Percentiles rank a stretch among this genome's conserved stretches.
Conservation (phyloP, 2,797 vertebrate genomes). For the Enteromius afrohamiltoni region DNA sequence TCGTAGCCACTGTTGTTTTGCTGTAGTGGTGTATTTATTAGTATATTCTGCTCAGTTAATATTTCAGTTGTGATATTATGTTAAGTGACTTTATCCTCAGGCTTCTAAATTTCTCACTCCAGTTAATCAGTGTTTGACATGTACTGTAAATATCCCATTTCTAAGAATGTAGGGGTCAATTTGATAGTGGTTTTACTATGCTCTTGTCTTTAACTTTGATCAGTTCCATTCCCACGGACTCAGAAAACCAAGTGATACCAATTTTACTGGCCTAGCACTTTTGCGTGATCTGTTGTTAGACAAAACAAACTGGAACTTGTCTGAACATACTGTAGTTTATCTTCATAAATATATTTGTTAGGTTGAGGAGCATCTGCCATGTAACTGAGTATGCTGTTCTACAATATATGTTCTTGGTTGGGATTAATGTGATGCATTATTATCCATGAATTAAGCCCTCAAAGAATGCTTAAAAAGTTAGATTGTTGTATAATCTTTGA, state of each 20-base stretch:
- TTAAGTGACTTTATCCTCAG: constrained; percentile 41
- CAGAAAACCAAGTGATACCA: constrained; percentile 7
- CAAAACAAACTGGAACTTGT: constrained; percentile 18
- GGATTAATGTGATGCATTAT: constrained; percentile 45
- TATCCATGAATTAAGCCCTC: constrained; percentile 26
- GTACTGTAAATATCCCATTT: constrained; percentile 39
- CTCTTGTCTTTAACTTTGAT: constrained; percentile 36
- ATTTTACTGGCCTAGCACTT: constrained; percentile 5
- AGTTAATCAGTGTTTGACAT: constrained; percentile 24
- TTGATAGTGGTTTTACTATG: constrained; percentile 11
- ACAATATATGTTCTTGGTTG: constrained; percentile 39
- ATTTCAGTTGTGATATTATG: constrained; percentile 41
- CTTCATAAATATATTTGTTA: constrained; percentile 23
- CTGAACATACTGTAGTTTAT: constrained; percentile 52
- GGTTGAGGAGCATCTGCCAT: constrained; percentile 37
- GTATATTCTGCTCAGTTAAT: constrained; percentile 32
- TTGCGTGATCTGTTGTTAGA: constrained; percentile 41
- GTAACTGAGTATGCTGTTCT: constrained; percentile 46
- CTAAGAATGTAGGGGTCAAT: constrained; percentile 30
- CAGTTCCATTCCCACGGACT: constrained; percentile 30
- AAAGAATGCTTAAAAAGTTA: constrained; percentile 48
- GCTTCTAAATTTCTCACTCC: constrained; percentile 16
- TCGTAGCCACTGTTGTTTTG: constrained; percentile 33
- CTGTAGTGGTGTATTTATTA: constrained; percentile 34
- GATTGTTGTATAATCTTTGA: constrained; percentile 45